Base-by-base conservation (phyloP, 2,888 invertebrate species). In the Tetranychus truncatus region DNA sequence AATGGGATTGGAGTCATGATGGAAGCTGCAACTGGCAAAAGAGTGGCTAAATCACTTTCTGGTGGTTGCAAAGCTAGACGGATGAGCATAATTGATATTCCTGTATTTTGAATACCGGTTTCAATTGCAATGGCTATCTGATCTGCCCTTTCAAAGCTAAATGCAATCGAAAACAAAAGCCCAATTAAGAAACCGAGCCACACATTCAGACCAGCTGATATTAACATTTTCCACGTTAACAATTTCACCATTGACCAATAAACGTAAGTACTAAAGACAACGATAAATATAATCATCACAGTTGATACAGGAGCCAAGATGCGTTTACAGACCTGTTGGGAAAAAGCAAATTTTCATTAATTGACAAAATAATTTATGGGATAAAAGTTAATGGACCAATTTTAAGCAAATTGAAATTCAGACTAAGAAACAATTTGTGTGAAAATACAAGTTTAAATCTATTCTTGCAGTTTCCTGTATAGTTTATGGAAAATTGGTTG, bases 1-100 rank as follows among this genome's bases (percentile, higher is more conserved):
- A 95, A 85, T 0, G 95, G 95, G 44, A 94, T 81, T 0, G 95
- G 95, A 0, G 95, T 95, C 91, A 95, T 92, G 72, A 93, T 88
- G 21, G 95, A 94, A 24, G 92, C 89, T 3, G 92, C 87, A 0
- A 95, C 93, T 4, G 95, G 95, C 76, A 92, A 87, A 80, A 94
- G 92, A 7, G 77, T 75, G 1, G 79, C 76, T 34, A 79, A 67
- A 73, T 78, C 79, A 9, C 77, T 77, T 44, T 89, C 89, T 0
- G 95, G 95, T 80, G 92, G 90, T 0, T 87, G 87, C 76, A 95
- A 85, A 5, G 91, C 88, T 81, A 91, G 88, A 76, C 90, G 84
- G 75, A 95, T 84, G 79, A 95, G 85, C 82, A 95, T 91, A 80
- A 95, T 94, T 0, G 94, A 87, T 78, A 95, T 88, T 71, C 93